phyloP scores from a whole-genome alignment of 2,113 vertebrate genomes.

The Hypanus sabinus region DNA sequence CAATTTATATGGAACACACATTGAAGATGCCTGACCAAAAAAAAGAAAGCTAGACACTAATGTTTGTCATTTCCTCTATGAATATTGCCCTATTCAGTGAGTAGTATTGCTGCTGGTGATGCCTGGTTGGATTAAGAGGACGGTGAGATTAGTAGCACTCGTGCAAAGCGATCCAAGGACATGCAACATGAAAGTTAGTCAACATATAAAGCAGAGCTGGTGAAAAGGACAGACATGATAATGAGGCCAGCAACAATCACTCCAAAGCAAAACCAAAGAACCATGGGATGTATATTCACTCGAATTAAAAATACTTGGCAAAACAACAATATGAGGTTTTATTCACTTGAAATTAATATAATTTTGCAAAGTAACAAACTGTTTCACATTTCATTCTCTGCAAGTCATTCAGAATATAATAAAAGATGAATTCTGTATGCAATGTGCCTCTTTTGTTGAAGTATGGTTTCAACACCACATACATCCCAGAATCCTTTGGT shows the following conservation, averaged over 20 bases:
- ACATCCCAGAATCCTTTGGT: slow-evolving; percentile 31
- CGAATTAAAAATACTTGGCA: neutral
- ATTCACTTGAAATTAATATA: neutral
- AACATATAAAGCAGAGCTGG: slow-evolving; percentile 46
- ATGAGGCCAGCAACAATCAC: slow-evolving; percentile 64
- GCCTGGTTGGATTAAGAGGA: slow-evolving; percentile 38
- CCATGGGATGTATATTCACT: neutral
- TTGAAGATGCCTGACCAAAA: neutral
- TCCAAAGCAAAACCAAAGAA: slow-evolving; percentile 1
- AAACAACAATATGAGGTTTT: neutral
- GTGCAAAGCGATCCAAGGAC: slow-evolving; percentile 46
- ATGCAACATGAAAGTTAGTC: slow-evolving; percentile 53
- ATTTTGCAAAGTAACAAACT: neutral
- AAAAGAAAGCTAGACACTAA: neutral
- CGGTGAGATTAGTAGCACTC: slow-evolving; percentile 43
- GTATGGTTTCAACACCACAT: neutral
- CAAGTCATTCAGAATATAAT: neutral
- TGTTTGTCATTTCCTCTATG: neutral
- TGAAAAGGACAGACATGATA: slow-evolving; percentile 49
- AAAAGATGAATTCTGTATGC: neutral
- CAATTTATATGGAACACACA: neutral
- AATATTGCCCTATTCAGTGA: neutral
- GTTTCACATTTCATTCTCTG: slow-evolving; percentile 13
- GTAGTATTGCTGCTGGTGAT: slow-evolving; percentile 38
- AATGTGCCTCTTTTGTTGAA: slow-evolving; percentile 12